phyloP scores from a whole-genome alignment of 2,113 vertebrate species.

The Prinia subflava region DNA sequence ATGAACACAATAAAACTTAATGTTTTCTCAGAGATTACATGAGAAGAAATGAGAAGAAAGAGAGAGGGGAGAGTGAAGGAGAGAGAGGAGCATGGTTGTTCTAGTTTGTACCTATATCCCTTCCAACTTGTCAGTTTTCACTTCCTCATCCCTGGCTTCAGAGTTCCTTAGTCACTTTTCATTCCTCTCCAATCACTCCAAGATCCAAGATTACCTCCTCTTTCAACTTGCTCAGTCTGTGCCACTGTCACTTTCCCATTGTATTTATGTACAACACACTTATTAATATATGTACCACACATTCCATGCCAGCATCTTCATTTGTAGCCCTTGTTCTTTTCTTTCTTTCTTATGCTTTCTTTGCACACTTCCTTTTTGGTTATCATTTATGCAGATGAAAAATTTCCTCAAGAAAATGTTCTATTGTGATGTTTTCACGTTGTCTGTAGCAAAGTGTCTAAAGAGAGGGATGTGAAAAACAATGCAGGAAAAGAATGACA shows the following conservation, averaged over 20 bases:
- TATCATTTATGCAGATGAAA: neutral
- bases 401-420: neutral
- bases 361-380: neutral
- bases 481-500: neutral
- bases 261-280: neutral
- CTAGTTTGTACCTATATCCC: neutral
- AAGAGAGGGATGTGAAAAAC: neutral
- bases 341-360: neutral
- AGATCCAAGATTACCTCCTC: neutral
- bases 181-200: neutral
- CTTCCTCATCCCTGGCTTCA: neutral
- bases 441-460: neutral
- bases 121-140: neutral
- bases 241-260: neutral
- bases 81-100: neutral
- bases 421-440: neutral
- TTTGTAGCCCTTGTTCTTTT: neutral
- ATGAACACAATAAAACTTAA: neutral
- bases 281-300: neutral
- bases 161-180: neutral
- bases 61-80: neutral
- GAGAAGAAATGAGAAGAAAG: neutral
- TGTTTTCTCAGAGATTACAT: neutral
- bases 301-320: neutral
- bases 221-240: neutral